Conservation (phyloP, 2,888 invertebrate genomes). For the Lasioglossum villosulum region DNA sequence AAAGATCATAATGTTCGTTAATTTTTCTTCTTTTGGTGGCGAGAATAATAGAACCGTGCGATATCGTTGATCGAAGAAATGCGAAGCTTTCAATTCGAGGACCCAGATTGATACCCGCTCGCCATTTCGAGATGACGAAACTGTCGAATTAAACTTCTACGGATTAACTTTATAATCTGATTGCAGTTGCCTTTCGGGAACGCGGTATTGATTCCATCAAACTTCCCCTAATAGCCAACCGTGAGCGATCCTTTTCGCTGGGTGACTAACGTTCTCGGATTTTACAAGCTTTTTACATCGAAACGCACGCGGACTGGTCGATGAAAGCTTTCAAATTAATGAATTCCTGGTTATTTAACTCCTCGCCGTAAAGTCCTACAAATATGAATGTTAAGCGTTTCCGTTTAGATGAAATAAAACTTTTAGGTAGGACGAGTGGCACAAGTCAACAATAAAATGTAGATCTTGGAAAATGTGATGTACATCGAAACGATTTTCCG, state of each 20-base stretch:
- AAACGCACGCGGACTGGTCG: not conserved
- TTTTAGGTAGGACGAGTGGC: too few species aligned
- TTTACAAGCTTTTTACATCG: not conserved
- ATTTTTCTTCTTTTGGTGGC: not conserved
- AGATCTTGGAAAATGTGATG: not conserved
- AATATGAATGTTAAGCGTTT: too few species aligned
- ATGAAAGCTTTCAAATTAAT: not conserved
- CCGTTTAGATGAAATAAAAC: too few species aligned
- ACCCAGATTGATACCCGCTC: constrained; percentile 6
- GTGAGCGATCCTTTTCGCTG: not conserved
- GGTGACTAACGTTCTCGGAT: not conserved
- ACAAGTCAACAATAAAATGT: not conserved
- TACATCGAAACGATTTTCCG: not conserved
- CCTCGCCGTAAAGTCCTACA: too few species aligned
- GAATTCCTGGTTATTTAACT: not conserved
- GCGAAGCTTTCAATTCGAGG: constrained; percentile 5
- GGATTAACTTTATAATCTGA: constrained; percentile 40
- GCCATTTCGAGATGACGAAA: constrained; percentile 10
- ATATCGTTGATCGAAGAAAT: not conserved
- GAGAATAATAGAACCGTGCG: not conserved
- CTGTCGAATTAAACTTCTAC: constrained; percentile 24
- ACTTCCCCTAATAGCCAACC: constrained; percentile 20
- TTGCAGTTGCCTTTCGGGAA: constrained; percentile 18
- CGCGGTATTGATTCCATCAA: constrained; percentile 26
- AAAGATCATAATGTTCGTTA: not conserved